These are phyloP conservation scores for Aspidiotus rigidus DNA, from an alignment of 2,888 invertebrate genomes.

Conservation along the genomic window DNA sequence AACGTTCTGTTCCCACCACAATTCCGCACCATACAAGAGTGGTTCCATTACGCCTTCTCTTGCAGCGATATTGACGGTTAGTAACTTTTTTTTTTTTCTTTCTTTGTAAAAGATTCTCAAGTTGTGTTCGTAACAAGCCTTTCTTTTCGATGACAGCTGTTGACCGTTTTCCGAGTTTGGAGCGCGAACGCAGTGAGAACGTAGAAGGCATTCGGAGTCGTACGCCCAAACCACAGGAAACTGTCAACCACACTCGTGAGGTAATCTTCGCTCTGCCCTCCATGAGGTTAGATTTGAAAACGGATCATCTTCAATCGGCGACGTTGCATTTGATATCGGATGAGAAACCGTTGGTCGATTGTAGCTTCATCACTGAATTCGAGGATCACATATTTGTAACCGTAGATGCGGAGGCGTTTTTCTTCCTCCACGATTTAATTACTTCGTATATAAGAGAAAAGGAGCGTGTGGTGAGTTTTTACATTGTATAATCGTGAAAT, in stretches of 20 bases:
- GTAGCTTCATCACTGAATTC: constrained; percentile 96
- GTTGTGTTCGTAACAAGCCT: not conserved
- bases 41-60: constrained; percentile 95
- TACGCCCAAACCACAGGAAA: constrained; percentile 55
- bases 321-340: constrained; percentile 55
- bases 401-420: constrained; percentile 95
- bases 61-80: constrained; percentile 88
- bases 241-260: constrained; percentile 73
- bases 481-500: no score
- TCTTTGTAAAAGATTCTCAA: constrained; percentile 9
- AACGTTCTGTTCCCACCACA: constrained; percentile 91
- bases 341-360: constrained; percentile 78
- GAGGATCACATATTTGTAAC: constrained; percentile 97
- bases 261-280: constrained; percentile 94
- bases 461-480: constrained; percentile 62
- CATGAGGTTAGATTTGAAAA: constrained; percentile 83
- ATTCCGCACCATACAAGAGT: constrained; percentile 86
- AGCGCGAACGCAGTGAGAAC: constrained; percentile 53
- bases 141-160: constrained; percentile 53
- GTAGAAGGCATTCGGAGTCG: constrained; percentile 44
- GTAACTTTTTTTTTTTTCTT: constrained; percentile 31
- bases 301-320: constrained; percentile 76
- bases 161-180: constrained; percentile 81
- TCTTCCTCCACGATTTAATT: constrained; percentile 93
- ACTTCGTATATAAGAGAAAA: constrained; percentile 92